These are phyloP conservation scores for Poecilus cupreus DNA, from an alignment of 2,888 invertebrate species.

Conservation along the genomic window DNA sequence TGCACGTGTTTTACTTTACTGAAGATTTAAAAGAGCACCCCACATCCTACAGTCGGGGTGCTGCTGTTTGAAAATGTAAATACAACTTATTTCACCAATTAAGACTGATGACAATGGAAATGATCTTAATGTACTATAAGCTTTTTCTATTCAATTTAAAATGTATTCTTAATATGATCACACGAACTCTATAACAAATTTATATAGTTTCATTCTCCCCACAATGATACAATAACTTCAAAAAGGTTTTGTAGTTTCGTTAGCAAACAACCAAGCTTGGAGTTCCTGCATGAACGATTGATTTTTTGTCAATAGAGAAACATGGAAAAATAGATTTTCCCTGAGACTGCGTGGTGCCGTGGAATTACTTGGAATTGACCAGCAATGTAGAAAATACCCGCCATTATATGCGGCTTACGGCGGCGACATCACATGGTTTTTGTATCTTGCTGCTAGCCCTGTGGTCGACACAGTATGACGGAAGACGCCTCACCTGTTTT, in stretches of 20 bases:
- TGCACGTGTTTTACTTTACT: background rate
- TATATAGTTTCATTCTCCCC: background rate
- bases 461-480: constrained; percentile 16
- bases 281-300: constrained; percentile 46
- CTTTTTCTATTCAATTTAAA: no score
- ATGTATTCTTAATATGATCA: no score
- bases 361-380: constrained; percentile 56
- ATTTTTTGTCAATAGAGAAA: constrained; percentile 50
- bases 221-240: background rate
- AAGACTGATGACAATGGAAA: no score
- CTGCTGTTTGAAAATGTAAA: constrained; percentile 6
- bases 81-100: background rate
- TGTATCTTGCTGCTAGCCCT: background rate
- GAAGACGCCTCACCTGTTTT: constrained; percentile 60
- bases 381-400: constrained; percentile 60
- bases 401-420: constrained; percentile 55
- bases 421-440: constrained; percentile 48
- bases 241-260: background rate
- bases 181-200: no score
- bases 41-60: background rate
- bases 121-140: no score
- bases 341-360: constrained; percentile 58
- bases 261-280: background rate
- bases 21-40: background rate
- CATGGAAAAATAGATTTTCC: constrained; percentile 25